phyloP scores from a whole-genome alignment of 2,113 vertebrate genomes.

The Nanger granti region DNA sequence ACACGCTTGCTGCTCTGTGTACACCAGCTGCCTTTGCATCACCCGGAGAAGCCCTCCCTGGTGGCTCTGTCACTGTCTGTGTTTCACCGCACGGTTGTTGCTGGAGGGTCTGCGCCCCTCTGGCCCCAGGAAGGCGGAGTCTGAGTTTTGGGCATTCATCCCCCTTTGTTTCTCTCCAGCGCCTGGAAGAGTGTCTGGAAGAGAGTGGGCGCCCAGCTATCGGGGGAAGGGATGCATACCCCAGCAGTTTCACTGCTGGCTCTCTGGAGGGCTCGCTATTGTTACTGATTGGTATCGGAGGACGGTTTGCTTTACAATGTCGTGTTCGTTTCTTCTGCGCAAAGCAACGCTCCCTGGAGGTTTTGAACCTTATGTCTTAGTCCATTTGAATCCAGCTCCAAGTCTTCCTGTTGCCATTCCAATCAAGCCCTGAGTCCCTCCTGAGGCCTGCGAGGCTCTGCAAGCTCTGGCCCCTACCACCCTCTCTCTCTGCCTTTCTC shows the following conservation, averaged over 20 bases:
- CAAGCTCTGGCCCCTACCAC: rapidly evolving
- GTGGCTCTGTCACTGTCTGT: rapidly evolving
- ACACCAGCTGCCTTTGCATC: rapidly evolving
- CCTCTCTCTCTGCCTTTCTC: not conserved
- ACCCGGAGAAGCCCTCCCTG: not conserved
- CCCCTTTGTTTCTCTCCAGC: not conserved
- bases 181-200: not conserved
- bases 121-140: not conserved
- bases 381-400: not conserved
- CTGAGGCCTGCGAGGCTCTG: not conserved
- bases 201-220: not conserved
- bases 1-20: not conserved
- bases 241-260: not conserved
- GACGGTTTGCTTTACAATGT: not conserved
- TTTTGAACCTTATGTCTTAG: not conserved
- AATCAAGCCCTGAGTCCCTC: not conserved
- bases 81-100: not conserved
- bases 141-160: not conserved
- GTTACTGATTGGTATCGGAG: not conserved
- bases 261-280: not conserved
- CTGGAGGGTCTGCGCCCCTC: not conserved
- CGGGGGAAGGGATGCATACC: not conserved
- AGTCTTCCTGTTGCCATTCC: not conserved
- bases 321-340: not conserved
- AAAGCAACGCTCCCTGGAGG: not conserved